A percentile compares a stretch with the other conserved stretches of the same genome.
These are phyloP conservation scores for Calliscelio sp. DNA, from an alignment of 2,888 invertebrate species.

Conservation along the genomic window DNA sequence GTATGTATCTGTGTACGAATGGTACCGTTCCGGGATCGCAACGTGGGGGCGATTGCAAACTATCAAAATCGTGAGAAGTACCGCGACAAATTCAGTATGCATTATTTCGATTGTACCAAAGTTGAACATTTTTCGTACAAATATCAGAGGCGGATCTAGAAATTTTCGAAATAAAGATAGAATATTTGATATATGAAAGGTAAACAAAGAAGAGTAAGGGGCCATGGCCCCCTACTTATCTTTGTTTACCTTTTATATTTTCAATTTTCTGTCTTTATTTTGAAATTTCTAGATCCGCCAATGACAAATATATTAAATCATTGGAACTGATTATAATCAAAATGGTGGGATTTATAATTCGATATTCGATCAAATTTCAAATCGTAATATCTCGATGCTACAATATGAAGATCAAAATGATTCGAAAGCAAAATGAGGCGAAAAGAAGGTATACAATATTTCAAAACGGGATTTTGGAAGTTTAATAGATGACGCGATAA, in stretches of 20 bases:
- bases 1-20: conserved; percentile 81
- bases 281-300: too few relatives aligned
- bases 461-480: conserved; percentile 59
- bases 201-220: too few relatives aligned
- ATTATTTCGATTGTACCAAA: too few relatives aligned
- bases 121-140: too few relatives aligned
- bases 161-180: too few relatives aligned
- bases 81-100: conserved; percentile 60
- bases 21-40: conserved; percentile 77
- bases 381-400: background rate
- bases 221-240: too few relatives aligned
- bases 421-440: conserved; percentile 40
- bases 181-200: too few relatives aligned
- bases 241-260: too few relatives aligned
- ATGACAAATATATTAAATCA: too few relatives aligned
- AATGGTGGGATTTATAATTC: background rate
- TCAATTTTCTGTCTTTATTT: too few relatives aligned
- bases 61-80: conserved; percentile 81
- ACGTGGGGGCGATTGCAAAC: conserved; percentile 75
- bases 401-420: conserved; percentile 46
- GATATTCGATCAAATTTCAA: conserved; percentile 40
- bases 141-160: too few relatives aligned
- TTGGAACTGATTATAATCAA: background rate
- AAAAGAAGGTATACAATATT: conserved; percentile 53
- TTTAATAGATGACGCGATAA: conserved; percentile 71